A percentile compares a stretch with the other conserved stretches of the same genome.
These are phyloP conservation scores for Chouioia cunea DNA, from an alignment of 2,888 invertebrate species.

Conservation along the genomic window DNA sequence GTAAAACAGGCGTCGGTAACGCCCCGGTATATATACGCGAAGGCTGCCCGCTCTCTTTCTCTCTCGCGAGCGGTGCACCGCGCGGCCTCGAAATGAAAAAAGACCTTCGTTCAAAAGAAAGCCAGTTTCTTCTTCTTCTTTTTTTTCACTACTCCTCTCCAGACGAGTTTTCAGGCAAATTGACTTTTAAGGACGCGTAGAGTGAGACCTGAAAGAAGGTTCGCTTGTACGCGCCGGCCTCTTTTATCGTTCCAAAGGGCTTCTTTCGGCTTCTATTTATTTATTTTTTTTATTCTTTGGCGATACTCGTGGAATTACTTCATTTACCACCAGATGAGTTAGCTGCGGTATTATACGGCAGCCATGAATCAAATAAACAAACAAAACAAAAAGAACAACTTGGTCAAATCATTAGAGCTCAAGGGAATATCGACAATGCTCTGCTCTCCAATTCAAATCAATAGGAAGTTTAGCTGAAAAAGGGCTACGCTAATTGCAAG, in stretches of 20 bases:
- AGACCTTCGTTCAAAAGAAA: conserved; percentile 62
- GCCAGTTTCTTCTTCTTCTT: conserved; percentile 58
- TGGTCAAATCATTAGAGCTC: conserved; percentile 14
- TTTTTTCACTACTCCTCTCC: conserved; percentile 14
- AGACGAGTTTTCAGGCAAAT: conserved; percentile 20
- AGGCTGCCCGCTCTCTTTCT: conserved; percentile 47
- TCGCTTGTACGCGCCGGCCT: neutral
- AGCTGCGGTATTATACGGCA: no score
- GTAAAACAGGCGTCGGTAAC: conserved; percentile 4
- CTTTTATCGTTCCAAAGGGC: conserved; percentile 14
- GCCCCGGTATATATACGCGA: conserved; percentile 32
- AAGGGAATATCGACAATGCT: no score
- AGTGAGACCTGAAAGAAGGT: conserved; percentile 9
- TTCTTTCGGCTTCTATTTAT: no score
- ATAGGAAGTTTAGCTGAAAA: neutral
- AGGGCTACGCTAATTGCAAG: conserved; percentile 36
- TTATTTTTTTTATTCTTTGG: no score
- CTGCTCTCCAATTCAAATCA: neutral
- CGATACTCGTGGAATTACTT: no score
- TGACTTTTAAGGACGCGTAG: conserved; percentile 25
- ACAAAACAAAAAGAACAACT: neutral
- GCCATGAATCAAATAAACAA: no score
- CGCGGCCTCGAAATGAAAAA: conserved; percentile 63
- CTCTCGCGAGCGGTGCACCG: conserved; percentile 52
- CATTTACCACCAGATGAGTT: no score